phyloP scores from a whole-genome alignment of 2,888 invertebrate species.

The Hipparchia semele region DNA sequence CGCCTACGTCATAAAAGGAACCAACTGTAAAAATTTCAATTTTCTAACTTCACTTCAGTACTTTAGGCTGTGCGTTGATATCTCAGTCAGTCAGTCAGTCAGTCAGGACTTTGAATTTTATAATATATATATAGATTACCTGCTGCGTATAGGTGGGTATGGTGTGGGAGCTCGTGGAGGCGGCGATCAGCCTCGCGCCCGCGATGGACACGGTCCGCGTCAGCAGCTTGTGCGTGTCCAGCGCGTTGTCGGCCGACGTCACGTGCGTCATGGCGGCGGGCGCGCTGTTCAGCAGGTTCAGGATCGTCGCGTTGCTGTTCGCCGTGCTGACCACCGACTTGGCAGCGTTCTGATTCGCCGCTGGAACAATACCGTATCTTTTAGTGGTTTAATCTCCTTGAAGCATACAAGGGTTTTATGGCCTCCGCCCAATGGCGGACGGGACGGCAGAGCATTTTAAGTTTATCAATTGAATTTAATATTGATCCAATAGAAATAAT shows the following conservation, averaged over 20 bases:
- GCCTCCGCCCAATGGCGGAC: no score
- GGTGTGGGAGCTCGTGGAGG: slow-evolving; percentile 66
- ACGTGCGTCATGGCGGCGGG: slow-evolving; percentile 88
- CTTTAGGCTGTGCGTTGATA: no score
- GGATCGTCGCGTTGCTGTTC: slow-evolving; percentile 87
- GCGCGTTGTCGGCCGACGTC: slow-evolving; percentile 46
- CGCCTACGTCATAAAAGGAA: no score
- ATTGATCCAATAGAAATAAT: no score
- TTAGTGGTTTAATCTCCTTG: background rate
- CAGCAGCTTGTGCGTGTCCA: slow-evolving; percentile 70
- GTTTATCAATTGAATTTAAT: no score
- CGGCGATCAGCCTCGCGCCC: slow-evolving; percentile 71
- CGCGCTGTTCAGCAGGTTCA: slow-evolving; percentile 90
- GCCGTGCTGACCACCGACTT: slow-evolving; percentile 76
- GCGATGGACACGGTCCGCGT: slow-evolving; percentile 82
- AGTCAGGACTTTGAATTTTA: no score
- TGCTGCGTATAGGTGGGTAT: slow-evolving; percentile 71
- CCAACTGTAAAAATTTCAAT: no score
- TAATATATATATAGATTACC: no score
- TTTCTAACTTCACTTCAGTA: no score
- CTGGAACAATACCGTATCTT: slow-evolving; percentile 44
- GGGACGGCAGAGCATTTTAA: no score
- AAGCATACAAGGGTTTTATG: background rate
- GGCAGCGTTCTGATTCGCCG: slow-evolving; percentile 74
- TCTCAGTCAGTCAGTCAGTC: no score